Percentiles rank a stretch among this genome's conserved stretches.
Evolutionary conservation across 2,888 invertebrate genomes (phyloP).

Genomic region (Pyrgus malvae): DNA sequence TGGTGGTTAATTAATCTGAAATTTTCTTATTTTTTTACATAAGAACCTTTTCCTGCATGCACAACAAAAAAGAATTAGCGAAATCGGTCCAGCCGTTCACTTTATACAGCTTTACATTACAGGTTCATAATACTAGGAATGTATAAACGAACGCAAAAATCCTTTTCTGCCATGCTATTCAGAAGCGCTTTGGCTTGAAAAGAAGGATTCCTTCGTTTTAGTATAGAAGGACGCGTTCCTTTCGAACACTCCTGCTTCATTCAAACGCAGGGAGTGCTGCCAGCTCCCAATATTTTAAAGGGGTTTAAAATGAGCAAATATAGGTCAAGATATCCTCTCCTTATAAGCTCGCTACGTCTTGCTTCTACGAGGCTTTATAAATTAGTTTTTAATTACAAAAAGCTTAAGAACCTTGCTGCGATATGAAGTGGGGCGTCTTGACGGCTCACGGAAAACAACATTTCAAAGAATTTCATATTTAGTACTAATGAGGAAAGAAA

Average conservation of each 20-base stretch:
- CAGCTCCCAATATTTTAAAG: constrained; percentile 13
- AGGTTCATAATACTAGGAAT: neutral
- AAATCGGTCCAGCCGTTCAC: too few species aligned
- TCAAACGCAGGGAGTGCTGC: constrained; percentile 13
- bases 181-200: constrained; percentile 22
- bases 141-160: neutral
- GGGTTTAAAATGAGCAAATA: constrained; percentile 4
- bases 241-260: constrained; percentile 15
- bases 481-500: neutral
- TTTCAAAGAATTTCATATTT: neutral
- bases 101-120: neutral
- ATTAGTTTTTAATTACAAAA: constrained; percentile 1
- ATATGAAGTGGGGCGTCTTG: neutral
- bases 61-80: too few species aligned
- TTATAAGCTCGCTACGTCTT: neutral
- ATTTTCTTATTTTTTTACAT: too few species aligned
- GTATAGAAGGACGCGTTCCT: constrained; percentile 13
- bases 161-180: constrained; percentile 10
- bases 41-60: too few species aligned
- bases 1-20: too few species aligned
- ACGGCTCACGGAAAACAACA: neutral
- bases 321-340: constrained; percentile 6
- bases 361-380: neutral
- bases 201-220: constrained; percentile 24
- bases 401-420: neutral